These are phyloP conservation scores for Drosophila lacteicornis DNA, from an alignment of 1,140 invertebrate genomes.

Conservation along the genomic window DNA sequence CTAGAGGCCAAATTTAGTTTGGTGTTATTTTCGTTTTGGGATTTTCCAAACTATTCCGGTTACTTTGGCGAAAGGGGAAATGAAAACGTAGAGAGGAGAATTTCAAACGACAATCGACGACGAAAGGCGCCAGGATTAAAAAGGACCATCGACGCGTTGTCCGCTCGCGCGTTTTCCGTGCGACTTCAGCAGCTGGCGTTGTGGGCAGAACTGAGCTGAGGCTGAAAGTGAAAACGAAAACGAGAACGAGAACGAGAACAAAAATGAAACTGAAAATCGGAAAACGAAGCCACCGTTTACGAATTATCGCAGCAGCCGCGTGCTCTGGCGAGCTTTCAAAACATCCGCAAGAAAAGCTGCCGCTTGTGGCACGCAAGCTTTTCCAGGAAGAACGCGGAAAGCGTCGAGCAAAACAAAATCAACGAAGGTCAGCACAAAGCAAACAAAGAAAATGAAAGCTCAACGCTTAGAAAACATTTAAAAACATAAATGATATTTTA, in stretches of 20 bases:
- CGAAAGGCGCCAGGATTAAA: constrained; percentile 27
- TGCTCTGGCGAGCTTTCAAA: constrained; percentile 56
- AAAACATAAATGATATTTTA: neutral
- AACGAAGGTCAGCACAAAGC: constrained; percentile 16
- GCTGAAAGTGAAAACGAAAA: constrained; percentile 12
- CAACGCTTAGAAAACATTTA: neutral
- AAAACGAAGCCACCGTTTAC: constrained; percentile 27
- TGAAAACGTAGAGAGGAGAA: constrained; percentile 1
- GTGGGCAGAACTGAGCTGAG: constrained; percentile 65
- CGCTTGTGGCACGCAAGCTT: constrained; percentile 69
- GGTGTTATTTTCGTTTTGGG: neutral
- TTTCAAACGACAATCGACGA: constrained; percentile 33
- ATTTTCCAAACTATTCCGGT: constrained; percentile 3
- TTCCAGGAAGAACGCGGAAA: constrained; percentile 37
- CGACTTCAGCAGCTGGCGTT: constrained; percentile 76
- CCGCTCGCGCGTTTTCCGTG: constrained; percentile 50
- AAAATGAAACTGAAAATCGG: constrained; percentile 17
- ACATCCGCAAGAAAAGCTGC: constrained; percentile 58
- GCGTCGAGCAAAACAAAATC: constrained; percentile 70
- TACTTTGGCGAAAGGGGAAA: neutral
- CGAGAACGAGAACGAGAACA: constrained; percentile 41
- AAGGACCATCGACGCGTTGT: constrained; percentile 37
- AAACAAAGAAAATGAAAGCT: neutral
- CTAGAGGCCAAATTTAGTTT: neutral
- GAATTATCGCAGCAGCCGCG: constrained; percentile 64